A percentile compares a stretch with the other conserved stretches of the same genome.
Conservation (phyloP, 2,113 vertebrate species). For the Platysteira castanea region DNA sequence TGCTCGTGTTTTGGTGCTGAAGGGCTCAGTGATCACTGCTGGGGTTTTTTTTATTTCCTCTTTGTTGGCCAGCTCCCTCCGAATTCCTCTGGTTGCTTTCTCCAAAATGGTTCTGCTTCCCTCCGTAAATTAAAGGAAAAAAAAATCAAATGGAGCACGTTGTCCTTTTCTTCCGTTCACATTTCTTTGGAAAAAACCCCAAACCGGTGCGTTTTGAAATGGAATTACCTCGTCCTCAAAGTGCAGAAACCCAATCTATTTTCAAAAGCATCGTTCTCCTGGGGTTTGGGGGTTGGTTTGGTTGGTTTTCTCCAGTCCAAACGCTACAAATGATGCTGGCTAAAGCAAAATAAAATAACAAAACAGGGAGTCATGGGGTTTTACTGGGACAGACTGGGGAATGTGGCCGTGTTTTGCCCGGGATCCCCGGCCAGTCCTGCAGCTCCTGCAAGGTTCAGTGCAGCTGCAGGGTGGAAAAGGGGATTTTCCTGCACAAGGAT, state of each 20-base stretch:
- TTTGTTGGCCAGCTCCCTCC: neutral
- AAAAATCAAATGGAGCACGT: neutral
- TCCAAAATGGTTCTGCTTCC: neutral
- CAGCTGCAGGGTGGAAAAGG: neutral
- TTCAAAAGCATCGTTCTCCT: neutral
- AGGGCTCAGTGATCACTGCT: neutral
- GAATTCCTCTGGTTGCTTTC: neutral
- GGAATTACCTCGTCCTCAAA: neutral
- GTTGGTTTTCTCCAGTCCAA: neutral
- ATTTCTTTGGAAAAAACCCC: neutral
- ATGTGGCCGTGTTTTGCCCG: neutral
- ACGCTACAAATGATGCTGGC: neutral
- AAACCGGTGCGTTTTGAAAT: neutral
- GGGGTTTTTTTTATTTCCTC: neutral
- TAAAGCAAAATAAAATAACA: neutral
- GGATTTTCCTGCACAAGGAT: neutral
- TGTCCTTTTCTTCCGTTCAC: neutral
- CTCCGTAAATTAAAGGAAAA: neutral
- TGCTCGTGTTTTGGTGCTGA: neutral
- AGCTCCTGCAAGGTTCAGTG: neutral
- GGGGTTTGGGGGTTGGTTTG: neutral
- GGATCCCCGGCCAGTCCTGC: neutral
- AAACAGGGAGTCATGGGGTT: neutral
- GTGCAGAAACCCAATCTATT: neutral
- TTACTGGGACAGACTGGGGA: neutral